Conservation (phyloP, 2,113 vertebrate species). For the Tonatia bakeri region DNA sequence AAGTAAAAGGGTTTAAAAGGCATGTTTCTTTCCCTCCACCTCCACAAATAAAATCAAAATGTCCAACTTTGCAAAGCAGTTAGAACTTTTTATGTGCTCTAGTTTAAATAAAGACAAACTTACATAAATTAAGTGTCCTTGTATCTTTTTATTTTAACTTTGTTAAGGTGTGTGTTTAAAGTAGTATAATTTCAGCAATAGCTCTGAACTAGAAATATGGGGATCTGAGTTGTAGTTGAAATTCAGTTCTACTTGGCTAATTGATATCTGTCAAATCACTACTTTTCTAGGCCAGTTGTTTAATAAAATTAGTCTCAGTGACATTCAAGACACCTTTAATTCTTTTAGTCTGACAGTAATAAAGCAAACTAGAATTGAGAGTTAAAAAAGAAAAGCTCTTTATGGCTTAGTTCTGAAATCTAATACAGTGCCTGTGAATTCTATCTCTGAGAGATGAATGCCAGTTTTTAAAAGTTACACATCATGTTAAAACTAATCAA, state of each 20-base stretch:
- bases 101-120: slow-evolving; percentile 28
- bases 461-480: not conserved
- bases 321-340: not conserved
- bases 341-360: not conserved
- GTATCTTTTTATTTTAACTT: not conserved
- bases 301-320: slow-evolving; percentile 2
- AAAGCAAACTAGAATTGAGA: not conserved
- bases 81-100: not conserved
- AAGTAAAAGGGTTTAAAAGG: not conserved
- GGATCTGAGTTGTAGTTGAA: not conserved
- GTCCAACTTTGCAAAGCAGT: not conserved
- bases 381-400: not conserved
- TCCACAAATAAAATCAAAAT: slow-evolving; percentile 18
- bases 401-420: not conserved
- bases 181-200: slow-evolving; percentile 12
- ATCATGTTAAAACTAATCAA: not conserved
- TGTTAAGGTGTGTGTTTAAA: not conserved
- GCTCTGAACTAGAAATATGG: not conserved
- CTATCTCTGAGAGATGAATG: not conserved
- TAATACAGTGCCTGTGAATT: not conserved
- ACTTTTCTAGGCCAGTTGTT: not conserved
- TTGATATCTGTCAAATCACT: not conserved
- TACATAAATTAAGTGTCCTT: not conserved
- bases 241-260: not conserved
- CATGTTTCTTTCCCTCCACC: not conserved